These are phyloP conservation scores for Ophraella communa DNA, from an alignment of 2,888 invertebrate genomes.

Conservation along the genomic window DNA sequence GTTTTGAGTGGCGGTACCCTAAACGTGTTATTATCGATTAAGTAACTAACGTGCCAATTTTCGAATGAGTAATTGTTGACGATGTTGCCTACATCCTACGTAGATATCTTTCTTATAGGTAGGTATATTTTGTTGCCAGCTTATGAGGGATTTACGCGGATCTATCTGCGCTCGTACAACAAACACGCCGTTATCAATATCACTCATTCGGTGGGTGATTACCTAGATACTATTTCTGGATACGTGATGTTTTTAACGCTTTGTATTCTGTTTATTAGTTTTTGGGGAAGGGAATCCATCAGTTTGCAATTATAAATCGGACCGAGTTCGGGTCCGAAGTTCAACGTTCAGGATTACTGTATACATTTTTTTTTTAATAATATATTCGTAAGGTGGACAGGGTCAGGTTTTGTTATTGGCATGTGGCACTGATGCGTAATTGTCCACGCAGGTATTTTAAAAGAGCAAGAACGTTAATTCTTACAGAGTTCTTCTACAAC, in stretches of 20 bases:
- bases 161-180: background rate
- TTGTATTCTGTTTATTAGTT: constrained; percentile 16
- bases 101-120: background rate
- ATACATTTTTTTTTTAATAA: background rate
- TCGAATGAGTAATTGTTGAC: constrained; percentile 20
- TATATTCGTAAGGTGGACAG: background rate
- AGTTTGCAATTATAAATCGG: background rate
- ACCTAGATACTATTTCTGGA: background rate
- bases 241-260: background rate
- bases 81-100: constrained; percentile 11
- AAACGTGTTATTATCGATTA: background rate
- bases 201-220: background rate
- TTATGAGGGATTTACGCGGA: constrained; percentile 14
- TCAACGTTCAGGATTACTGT: background rate
- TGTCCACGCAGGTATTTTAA: too few relatives aligned
- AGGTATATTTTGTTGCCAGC: constrained; percentile 6
- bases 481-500: too few relatives aligned
- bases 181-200: background rate
- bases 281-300: constrained; percentile 4
- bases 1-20: constrained; percentile 5
- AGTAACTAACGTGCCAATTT: background rate
- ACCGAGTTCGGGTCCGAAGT: constrained; percentile 9
- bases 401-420: background rate
- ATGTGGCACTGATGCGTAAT: background rate
- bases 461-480: too few relatives aligned